Evolutionary conservation across 2,113 vertebrate genomes (phyloP), one percentile per base, ranked within the genome.

Genomic region (Cathartes aura): DNA sequence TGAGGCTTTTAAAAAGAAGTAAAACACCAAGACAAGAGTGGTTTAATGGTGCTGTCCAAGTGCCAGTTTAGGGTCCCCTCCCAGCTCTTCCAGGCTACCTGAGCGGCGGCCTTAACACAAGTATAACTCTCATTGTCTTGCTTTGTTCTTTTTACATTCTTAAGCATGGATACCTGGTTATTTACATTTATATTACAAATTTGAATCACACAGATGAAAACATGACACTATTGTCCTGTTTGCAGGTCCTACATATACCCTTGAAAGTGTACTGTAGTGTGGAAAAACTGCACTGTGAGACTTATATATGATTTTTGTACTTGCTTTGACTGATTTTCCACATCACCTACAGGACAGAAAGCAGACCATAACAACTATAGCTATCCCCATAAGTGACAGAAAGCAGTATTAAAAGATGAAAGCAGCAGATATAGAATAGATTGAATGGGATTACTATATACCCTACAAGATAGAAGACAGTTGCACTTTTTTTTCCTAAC

Each of bases 391-490:
- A 89, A 96, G 75, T 75, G 76, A 88, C 45, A 79, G 47, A 95
- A 93, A 89, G 45, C 47, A 38, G 45, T 29, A 82, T 21, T 71
- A 91, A 90, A 96, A 84, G 55, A 90, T 5, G 2, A 88, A 92
- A 97, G 67, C 58, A 78, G 71, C 40, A 91, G 42, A 78, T 12
- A 78, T 12, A 73, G 23, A 56, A 82, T 47, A n/a, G 45, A 53
- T 63, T 82, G 38, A 55, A 34, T 74, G 59, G 75, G 42, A 91
- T 45, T 81, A 67, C 40, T 66, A 24, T 90, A 87, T 48, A 81
- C 21, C 42, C 45, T 73, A 56, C 70, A 68, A 92, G 53, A 90
- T 17, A 75, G 70, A 94, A 98, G 92, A 97, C 47, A 78, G 70
- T 85, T 7, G 12, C 76, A 42, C 47, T 68, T 92, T 71, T 70